Evolutionary conservation across 2,797 vertebrate genomes (phyloP).

Genomic region (Parauchenoglanis ngamensis): DNA sequence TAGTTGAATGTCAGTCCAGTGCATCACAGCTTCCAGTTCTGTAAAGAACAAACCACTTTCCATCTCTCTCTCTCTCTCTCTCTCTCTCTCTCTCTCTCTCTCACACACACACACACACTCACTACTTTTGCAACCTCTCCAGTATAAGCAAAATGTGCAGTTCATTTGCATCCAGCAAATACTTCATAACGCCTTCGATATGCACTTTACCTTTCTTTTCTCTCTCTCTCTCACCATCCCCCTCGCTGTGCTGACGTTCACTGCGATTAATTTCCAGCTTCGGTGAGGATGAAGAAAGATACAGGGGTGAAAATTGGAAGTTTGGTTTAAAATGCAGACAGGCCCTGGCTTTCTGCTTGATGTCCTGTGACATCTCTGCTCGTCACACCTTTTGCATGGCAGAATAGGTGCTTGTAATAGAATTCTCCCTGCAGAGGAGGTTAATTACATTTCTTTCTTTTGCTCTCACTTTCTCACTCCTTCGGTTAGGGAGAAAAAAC

Average conservation of each 20-base stretch:
- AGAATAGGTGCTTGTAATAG: slow-evolving; percentile 91
- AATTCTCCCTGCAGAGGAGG: slow-evolving; percentile 88
- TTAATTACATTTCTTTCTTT: slow-evolving; percentile 87
- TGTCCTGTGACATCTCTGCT: slow-evolving; percentile 90
- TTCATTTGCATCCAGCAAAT: slow-evolving; percentile 74
- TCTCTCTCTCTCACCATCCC: slow-evolving; percentile 37
- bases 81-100: not conserved
- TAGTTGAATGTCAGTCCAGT: slow-evolving; percentile 61
- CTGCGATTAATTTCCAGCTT: slow-evolving; percentile 87
- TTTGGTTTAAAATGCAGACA: slow-evolving; percentile 92
- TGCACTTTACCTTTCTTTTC: slow-evolving; percentile 66
- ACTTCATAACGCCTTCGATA: slow-evolving; percentile 70
- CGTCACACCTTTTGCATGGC: slow-evolving; percentile 89
- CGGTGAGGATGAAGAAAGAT: slow-evolving; percentile 80
- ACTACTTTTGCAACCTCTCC: not conserved
- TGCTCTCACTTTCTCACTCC: not conserved
- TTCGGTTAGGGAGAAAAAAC: slow-evolving; percentile 56
- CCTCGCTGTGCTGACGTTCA: slow-evolving; percentile 69
- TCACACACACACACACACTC: not conserved
- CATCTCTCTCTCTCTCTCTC: slow-evolving; percentile 1
- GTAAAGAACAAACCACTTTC: slow-evolving; percentile 56
- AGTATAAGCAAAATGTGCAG: slow-evolving; percentile 43
- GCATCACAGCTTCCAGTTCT: slow-evolving; percentile 46
- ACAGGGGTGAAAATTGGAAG: slow-evolving; percentile 73
- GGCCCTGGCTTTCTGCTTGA: slow-evolving; percentile 89